phyloP scores from a whole-genome alignment of 1,140 invertebrate genomes.

The Anastrepha obliqua region DNA sequence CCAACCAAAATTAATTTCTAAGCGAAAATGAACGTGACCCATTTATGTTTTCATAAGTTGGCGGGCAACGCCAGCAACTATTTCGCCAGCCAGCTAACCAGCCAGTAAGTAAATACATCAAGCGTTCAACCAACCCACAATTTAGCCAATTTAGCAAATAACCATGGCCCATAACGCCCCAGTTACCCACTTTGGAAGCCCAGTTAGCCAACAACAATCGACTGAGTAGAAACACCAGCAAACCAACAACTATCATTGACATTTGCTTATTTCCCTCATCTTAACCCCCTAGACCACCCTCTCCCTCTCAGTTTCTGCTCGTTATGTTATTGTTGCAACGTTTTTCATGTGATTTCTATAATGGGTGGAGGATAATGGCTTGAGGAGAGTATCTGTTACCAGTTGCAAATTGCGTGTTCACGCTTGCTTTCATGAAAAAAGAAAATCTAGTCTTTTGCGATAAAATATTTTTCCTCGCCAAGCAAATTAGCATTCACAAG shows the following conservation, averaged over 20 bases:
- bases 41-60: background rate
- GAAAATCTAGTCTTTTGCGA: background rate
- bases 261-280: constrained; percentile 13
- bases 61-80: background rate
- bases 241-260: constrained; percentile 29
- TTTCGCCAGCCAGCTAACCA: background rate
- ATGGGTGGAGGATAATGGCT: background rate
- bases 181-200: constrained; percentile 22
- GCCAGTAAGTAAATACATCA: background rate
- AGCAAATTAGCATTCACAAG: background rate
- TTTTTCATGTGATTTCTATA: background rate
- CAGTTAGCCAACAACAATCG: background rate
- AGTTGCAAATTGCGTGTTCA: background rate
- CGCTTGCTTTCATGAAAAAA: background rate
- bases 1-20: constrained; percentile 30
- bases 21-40: constrained; percentile 50
- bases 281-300: background rate
- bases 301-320: background rate
- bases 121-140: constrained; percentile 15
- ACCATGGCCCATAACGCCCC: constrained; percentile 39
- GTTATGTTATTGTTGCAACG: background rate
- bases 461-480: background rate
- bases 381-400: background rate
- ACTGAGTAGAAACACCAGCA: background rate
- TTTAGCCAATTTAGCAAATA: constrained; percentile 49